Evolutionary conservation across 2,797 vertebrate species (phyloP).

Genomic region (Centropyge bicolor): DNA sequence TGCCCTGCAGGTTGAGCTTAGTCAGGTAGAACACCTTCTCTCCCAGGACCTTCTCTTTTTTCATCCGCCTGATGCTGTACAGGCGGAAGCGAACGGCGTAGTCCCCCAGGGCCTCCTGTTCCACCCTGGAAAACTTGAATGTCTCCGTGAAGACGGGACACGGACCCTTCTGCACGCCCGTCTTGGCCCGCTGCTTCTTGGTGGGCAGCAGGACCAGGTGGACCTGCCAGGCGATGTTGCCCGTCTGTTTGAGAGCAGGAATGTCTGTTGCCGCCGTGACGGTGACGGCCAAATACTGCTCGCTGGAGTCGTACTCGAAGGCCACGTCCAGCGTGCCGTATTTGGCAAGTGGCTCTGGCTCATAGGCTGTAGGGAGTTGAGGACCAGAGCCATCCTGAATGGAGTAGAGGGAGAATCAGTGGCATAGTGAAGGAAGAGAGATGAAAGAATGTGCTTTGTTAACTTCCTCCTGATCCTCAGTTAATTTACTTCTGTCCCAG

Average conservation of each 20-base stretch:
- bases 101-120: constrained; percentile 94
- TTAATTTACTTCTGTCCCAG: neutral
- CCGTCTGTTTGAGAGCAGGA: constrained; percentile 92
- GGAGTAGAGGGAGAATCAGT: neutral
- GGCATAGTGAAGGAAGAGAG: neutral
- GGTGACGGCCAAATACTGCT: constrained; percentile 95
- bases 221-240: constrained; percentile 98
- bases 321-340: constrained; percentile 97
- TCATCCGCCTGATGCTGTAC: constrained; percentile 95
- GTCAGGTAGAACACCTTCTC: constrained; percentile 99
- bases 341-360: constrained; percentile 94
- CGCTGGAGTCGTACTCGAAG: constrained; percentile 96
- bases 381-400: constrained; percentile 88
- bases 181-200: constrained; percentile 97
- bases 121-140: constrained; percentile 95
- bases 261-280: constrained; percentile 98
- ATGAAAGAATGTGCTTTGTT: too few relatives aligned
- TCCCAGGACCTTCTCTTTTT: constrained; percentile 96
- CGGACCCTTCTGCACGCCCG: constrained; percentile 95
- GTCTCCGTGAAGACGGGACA: constrained; percentile 97
- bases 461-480: neutral
- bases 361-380: constrained; percentile 92
- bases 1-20: constrained; percentile 98
- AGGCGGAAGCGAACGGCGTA: constrained; percentile 96
- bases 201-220: constrained; percentile 97